phyloP scores from a whole-genome alignment of 2,113 vertebrate species.

The Phoenicopterus ruber region DNA sequence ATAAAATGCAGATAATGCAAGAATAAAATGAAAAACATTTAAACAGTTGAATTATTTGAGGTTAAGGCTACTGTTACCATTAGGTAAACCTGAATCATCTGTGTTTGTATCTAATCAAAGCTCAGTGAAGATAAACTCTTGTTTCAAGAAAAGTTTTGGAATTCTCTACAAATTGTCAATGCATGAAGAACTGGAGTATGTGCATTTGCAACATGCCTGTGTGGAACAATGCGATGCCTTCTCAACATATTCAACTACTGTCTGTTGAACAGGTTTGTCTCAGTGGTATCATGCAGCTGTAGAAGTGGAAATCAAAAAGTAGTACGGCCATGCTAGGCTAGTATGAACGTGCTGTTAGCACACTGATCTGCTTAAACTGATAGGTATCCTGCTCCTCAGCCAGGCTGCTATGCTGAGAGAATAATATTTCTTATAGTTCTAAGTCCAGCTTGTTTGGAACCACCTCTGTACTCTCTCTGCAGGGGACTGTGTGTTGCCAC shows the following conservation, averaged over 20 bases:
- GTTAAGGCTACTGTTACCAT: not conserved
- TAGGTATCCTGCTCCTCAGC: not conserved
- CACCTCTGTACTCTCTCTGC: not conserved
- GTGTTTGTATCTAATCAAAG: not conserved
- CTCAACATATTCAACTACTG: not conserved
- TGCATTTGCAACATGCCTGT: not conserved
- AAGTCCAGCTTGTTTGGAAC: not conserved
- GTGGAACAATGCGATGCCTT: not conserved
- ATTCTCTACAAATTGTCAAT: not conserved
- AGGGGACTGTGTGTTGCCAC: not conserved
- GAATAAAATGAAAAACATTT: not conserved
- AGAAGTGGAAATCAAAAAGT: not conserved
- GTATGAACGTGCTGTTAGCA: not conserved
- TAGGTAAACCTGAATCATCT: not conserved
- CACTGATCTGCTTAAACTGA: not conserved
- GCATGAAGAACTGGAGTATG: not conserved
- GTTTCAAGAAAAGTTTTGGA: not conserved
- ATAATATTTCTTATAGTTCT: not conserved
- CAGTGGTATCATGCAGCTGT: not conserved
- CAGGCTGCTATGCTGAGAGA: not conserved
- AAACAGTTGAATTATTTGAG: not conserved
- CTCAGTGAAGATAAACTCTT: not conserved
- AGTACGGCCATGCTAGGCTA: not conserved
- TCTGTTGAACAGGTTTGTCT: not conserved
- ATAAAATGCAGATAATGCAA: not conserved